These are phyloP conservation scores for Calosoma granatense DNA, from an alignment of 1,140 invertebrate genomes.

Conservation along the genomic window DNA sequence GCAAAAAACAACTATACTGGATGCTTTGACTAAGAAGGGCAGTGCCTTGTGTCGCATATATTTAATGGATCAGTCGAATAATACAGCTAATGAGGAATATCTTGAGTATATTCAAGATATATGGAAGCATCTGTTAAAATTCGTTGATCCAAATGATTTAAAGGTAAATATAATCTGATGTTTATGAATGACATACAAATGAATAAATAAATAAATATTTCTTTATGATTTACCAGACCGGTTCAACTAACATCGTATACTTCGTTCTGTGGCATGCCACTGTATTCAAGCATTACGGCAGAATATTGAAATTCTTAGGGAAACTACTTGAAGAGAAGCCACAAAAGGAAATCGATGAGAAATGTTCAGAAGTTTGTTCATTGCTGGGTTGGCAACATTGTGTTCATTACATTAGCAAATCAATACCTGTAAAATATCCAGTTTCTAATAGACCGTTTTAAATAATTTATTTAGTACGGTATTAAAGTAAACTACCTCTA, in stretches of 20 bases:
- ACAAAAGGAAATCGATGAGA: conserved; percentile 60
- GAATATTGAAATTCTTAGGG: conserved; percentile 62
- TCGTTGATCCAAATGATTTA: conserved; percentile 62
- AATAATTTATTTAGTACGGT: conserved; percentile 6
- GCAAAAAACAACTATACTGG: conserved; percentile 63
- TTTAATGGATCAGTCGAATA: conserved; percentile 33
- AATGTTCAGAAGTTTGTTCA: conserved; percentile 52
- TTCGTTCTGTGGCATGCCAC: conserved; percentile 75
- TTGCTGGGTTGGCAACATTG: conserved; percentile 61
- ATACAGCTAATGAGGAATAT: conserved; percentile 24
- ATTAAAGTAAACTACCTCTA: not conserved
- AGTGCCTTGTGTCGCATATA: conserved; percentile 58
- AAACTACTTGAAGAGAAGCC: conserved; percentile 74
- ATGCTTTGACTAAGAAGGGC: conserved; percentile 66
- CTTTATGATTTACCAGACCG: conserved; percentile 18
- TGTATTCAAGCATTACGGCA: conserved; percentile 65
- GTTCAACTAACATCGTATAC: conserved; percentile 46
- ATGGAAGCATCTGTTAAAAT: conserved; percentile 63
- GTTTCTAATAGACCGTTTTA: conserved; percentile 40
- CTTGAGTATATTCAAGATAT: conserved; percentile 51
- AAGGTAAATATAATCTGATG: conserved; percentile 48
- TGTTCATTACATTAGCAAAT: conserved; percentile 40
- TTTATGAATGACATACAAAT: conserved; percentile 14
- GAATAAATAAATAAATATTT: conserved; percentile 11
- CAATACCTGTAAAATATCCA: conserved; percentile 54